These are phyloP conservation scores for Melipona beecheii DNA, from an alignment of 2,888 invertebrate genomes.

Conservation along the genomic window DNA sequence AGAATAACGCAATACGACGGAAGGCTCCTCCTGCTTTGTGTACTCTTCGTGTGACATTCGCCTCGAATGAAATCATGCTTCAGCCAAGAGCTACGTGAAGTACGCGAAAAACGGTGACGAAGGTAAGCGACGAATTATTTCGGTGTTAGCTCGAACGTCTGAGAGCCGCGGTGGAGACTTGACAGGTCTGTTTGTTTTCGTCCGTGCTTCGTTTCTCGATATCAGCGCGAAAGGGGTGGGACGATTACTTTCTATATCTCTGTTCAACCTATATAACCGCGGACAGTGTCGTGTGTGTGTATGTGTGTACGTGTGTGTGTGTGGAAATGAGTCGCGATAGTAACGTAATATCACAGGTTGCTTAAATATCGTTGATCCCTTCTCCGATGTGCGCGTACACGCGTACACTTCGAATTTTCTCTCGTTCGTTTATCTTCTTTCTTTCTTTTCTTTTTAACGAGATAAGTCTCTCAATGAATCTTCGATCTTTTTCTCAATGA, in stretches of 20 bases:
- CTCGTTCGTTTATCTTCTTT: neutral
- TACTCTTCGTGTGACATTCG: constrained; percentile 33
- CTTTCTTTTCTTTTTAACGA: too few relatives aligned
- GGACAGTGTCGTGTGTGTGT: neutral
- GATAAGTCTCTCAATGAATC: too few relatives aligned
- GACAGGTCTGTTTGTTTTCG: constrained; percentile 64
- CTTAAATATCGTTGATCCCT: constrained; percentile 29
- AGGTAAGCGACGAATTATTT: constrained; percentile 48
- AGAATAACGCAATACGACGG: constrained; percentile 20
- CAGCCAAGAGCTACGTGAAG: constrained; percentile 44
- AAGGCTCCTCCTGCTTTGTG: constrained; percentile 21
- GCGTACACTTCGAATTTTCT: constrained; percentile 19
- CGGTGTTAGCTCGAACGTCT: constrained; percentile 3
- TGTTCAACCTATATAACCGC: constrained; percentile 10
- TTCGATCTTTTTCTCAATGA: neutral
- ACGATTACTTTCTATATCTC: constrained; percentile 36
- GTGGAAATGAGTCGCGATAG: constrained; percentile 48
- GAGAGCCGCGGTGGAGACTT: constrained; percentile 18
- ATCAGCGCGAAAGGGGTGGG: constrained; percentile 49
- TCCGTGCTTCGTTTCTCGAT: constrained; percentile 32
- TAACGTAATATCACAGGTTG: constrained; percentile 49
- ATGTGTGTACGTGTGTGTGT: neutral
- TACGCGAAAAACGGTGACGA: constrained; percentile 37
- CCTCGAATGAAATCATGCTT: constrained; percentile 51
- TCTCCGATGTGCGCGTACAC: constrained; percentile 1